phyloP scores from a whole-genome alignment of 2,797 vertebrate genomes.

The Brotogeris chrysoptera region DNA sequence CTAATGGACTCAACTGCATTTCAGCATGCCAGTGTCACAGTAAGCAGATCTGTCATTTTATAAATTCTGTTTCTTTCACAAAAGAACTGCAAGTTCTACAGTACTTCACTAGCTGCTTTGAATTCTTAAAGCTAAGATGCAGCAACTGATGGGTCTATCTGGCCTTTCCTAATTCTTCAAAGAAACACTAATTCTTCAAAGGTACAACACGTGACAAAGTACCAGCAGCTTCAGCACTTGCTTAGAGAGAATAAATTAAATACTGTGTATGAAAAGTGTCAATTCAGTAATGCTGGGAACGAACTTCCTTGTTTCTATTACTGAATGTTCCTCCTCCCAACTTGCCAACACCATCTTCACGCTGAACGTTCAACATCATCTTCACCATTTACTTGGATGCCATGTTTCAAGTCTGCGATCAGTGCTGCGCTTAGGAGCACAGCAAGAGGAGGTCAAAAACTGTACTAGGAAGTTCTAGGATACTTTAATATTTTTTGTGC shows the following conservation, averaged over 20 bases:
- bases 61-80: neutral
- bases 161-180: neutral
- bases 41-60: neutral
- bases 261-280: neutral
- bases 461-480: neutral
- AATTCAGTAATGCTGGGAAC: slow-evolving; percentile 30
- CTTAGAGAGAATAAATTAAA: neutral
- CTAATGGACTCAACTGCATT: accelerated
- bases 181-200: neutral
- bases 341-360: neutral
- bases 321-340: neutral
- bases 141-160: neutral
- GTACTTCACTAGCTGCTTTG: neutral
- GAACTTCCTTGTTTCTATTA: slow-evolving; percentile 46
- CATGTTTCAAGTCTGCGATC: neutral
- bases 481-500: neutral
- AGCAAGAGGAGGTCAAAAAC: slow-evolving; percentile 6
- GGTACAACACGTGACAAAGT: neutral
- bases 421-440: neutral
- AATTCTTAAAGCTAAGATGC: neutral
- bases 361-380: neutral
- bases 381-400: neutral
- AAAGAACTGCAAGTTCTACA: neutral
- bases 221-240: neutral
- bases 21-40: accelerated